A percentile compares a stretch with the other conserved stretches of the same genome.
These are phyloP conservation scores for Cordilura impudica DNA, from an alignment of 2,888 invertebrate species.

Conservation along the genomic window DNA sequence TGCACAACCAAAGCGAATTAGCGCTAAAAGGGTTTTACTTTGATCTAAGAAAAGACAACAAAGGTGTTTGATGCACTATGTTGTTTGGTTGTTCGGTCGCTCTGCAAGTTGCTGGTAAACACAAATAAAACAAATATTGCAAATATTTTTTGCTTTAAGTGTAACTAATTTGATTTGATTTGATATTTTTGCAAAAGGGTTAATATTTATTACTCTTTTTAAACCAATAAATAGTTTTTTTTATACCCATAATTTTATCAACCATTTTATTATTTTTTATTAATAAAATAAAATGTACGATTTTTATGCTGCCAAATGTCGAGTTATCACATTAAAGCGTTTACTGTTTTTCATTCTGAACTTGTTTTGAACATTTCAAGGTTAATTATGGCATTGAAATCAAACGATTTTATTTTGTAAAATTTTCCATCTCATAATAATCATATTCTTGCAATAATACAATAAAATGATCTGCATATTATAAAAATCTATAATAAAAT, in stretches of 20 bases:
- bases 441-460: too few relatives aligned
- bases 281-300: not conserved
- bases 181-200: slow-evolving; percentile 42
- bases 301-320: slow-evolving; percentile 32
- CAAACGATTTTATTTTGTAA: too few relatives aligned
- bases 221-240: slow-evolving; percentile 36
- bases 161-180: not conserved
- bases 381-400: slow-evolving; percentile 27
- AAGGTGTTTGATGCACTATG: too few relatives aligned
- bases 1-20: slow-evolving; percentile 74
- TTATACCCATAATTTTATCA: slow-evolving; percentile 18
- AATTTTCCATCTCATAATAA: too few relatives aligned
- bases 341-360: not conserved
- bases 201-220: not conserved
- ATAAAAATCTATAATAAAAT: too few relatives aligned
- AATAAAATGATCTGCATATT: too few relatives aligned
- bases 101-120: not conserved
- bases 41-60: slow-evolving; percentile 27
- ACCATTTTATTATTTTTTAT: slow-evolving; percentile 50
- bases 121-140: slow-evolving; percentile 22
- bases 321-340: slow-evolving; percentile 53
- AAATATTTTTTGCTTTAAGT: slow-evolving; percentile 1
- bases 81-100: not conserved
- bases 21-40: slow-evolving; percentile 68
- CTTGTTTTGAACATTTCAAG: slow-evolving; percentile 16